Base-by-base conservation (phyloP, 2,797 vertebrate genomes). In the Mus minutoides region DNA sequence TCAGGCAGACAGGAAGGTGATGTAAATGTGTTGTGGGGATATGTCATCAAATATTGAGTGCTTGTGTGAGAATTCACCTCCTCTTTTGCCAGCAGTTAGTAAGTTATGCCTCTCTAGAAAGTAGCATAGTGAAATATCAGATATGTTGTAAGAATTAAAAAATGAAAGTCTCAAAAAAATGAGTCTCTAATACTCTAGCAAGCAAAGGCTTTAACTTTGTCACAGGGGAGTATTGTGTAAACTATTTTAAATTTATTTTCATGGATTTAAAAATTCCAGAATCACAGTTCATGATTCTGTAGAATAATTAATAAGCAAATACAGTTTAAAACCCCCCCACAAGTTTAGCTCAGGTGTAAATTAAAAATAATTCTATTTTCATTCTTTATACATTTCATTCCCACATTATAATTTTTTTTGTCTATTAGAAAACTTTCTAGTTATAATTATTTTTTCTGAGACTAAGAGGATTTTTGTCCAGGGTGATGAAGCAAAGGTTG, bases 61-160 rank as follows among this genome's bases (percentile, higher is more conserved):
- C 37, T 85, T 82, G 85, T 94, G 54, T 95, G 77, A 77, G 97
- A 93, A 96, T 56, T 49, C 58, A 60, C 83, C 46, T 52, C 88
- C 31, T 90, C 71, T 92, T 95, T 67, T 5, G 6, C n/a, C 77
- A 43, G 73, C 89, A n/a, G 11, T 95, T 97, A 96, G 62, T 80
- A 31, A 92, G 76, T 88, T 96, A 82, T 90, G 19, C 94, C 97
- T 97, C 97, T 91, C 62, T 46, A 93, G 95, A 96, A 77, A 75
- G 7, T 78, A 79, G 52, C 46, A 6, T 69, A 92, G 29, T 43
- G 54, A 94, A 95, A 75, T 62, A 4, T 3, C 83, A 79, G 5
- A 3, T 84, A 26, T 34, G 12, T n/a, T 83, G 5, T 11, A 56
- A 40, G 43, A 92, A 86, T 71, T 95, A 58, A 96, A 96, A 94